A percentile compares a stretch with the other conserved stretches of the same genome.
phyloP scores from a whole-genome alignment of 1,140 invertebrate species.

The Ostrea edulis region DNA sequence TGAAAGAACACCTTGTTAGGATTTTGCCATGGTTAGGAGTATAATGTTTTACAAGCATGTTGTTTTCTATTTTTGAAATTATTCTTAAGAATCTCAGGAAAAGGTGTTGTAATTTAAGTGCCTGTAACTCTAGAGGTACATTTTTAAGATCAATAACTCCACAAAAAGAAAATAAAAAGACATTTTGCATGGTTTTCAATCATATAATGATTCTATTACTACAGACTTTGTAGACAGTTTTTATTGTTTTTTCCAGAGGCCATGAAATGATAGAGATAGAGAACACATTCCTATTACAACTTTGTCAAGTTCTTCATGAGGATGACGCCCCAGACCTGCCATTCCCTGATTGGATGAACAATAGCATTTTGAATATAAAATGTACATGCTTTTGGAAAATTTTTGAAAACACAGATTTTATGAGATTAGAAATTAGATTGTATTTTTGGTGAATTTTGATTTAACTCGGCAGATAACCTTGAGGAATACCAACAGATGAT shows the following conservation, averaged over 20 bases:
- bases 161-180: too few species aligned
- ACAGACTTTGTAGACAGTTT: neutral
- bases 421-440: neutral
- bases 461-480: neutral
- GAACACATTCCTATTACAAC: neutral
- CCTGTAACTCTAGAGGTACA: too few species aligned
- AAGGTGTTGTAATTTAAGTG: too few species aligned
- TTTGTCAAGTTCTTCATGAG: conserved; percentile 30
- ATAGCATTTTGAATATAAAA: neutral
- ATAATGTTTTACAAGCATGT: too few species aligned
- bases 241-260: conserved; percentile 3
- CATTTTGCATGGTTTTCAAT: too few species aligned
- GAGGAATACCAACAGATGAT: neutral
- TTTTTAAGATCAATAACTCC: too few species aligned
- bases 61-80: too few species aligned
- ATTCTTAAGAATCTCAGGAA: too few species aligned
- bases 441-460: neutral
- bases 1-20: too few species aligned
- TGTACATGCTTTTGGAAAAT: neutral
- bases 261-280: neutral
- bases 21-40: too few species aligned
- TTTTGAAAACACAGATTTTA: neutral
- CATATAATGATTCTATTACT: too few species aligned
- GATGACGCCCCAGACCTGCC: neutral
- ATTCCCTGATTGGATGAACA: conserved; percentile 4